Evolutionary conservation across 2,888 invertebrate genomes (phyloP).

Genomic region (Automeris io): DNA sequence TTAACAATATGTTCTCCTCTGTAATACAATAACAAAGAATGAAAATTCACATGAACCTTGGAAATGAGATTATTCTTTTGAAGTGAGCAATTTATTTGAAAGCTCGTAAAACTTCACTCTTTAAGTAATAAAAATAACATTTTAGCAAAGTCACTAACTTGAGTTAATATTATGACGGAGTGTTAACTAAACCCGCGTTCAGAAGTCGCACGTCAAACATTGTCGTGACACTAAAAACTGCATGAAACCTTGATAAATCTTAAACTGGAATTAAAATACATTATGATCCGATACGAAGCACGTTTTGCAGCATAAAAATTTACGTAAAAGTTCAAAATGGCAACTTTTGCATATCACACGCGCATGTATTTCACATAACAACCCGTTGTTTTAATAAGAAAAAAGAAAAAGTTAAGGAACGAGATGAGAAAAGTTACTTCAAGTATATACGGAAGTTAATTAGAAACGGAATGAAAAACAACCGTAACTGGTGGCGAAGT

Average conservation of each 20-base stretch:
- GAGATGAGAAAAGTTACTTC: constrained; percentile 76
- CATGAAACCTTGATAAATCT: constrained; percentile 37
- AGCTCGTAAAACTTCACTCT: constrained; percentile 73
- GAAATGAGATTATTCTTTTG: constrained; percentile 53
- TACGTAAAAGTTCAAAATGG: constrained; percentile 38
- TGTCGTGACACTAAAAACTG: constrained; percentile 56
- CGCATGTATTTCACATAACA: constrained; percentile 61
- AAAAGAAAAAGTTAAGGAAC: constrained; percentile 52
- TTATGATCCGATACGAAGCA: constrained; percentile 37
- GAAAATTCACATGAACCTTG: constrained; percentile 57
- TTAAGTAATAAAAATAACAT: constrained; percentile 70
- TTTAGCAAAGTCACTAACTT: constrained; percentile 59
- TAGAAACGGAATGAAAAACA: constrained; percentile 77
- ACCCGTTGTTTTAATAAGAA: constrained; percentile 46
- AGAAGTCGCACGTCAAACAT: constrained; percentile 57
- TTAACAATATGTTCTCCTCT: constrained; percentile 48
- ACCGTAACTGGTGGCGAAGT: constrained; percentile 78
- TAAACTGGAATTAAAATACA: constrained; percentile 51
- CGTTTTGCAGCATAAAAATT: constrained; percentile 46
- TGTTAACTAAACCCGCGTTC: constrained; percentile 43
- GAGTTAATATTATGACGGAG: constrained; percentile 39
- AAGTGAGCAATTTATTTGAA: constrained; percentile 68
- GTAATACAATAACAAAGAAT: constrained; percentile 45
- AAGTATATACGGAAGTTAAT: constrained; percentile 77
- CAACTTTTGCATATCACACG: constrained; percentile 61